These are phyloP conservation scores for Menidia menidia DNA, from an alignment of 2,797 vertebrate genomes.

Conservation along the genomic window DNA sequence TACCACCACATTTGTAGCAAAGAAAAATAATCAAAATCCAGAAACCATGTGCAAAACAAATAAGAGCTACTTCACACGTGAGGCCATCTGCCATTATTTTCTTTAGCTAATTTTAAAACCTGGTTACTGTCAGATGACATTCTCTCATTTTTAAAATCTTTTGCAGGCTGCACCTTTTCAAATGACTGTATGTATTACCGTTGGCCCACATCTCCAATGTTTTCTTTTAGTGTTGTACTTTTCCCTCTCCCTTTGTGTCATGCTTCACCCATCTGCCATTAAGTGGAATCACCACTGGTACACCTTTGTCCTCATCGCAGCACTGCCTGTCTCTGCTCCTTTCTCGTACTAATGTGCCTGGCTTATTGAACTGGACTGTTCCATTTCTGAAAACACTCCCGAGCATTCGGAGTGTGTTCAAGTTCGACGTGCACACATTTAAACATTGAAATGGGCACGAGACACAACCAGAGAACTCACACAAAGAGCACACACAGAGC, in stretches of 20 bases:
- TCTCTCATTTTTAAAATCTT: too few species aligned
- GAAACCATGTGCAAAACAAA: too few species aligned
- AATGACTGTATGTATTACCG: constrained; percentile 24
- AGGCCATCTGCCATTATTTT: too few species aligned
- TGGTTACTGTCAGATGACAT: too few species aligned
- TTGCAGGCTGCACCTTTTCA: too few species aligned
- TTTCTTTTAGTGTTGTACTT: neutral
- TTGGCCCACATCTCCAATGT: constrained; percentile 1
- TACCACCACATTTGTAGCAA: too few species aligned
- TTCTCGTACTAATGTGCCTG: constrained; percentile 35
- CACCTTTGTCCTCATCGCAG: constrained; percentile 6
- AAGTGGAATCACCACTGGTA: constrained; percentile 1
- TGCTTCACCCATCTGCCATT: constrained; percentile 8
- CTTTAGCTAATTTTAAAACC: too few species aligned
- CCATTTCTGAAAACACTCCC: constrained; percentile 30
- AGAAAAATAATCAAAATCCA: too few species aligned
- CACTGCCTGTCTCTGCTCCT: neutral
- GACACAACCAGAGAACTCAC: constrained; percentile 52
- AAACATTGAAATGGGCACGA: constrained; percentile 47
- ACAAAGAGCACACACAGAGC: constrained; percentile 67
- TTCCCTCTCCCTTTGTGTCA: neutral
- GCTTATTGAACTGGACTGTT: constrained; percentile 31
- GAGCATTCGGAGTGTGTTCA: constrained; percentile 9
- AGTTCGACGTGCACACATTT: constrained; percentile 24
- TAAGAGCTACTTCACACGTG: too few species aligned